Conservation (phyloP, 64 coral and sea anemone species). For the Montipora foliosa region DNA sequence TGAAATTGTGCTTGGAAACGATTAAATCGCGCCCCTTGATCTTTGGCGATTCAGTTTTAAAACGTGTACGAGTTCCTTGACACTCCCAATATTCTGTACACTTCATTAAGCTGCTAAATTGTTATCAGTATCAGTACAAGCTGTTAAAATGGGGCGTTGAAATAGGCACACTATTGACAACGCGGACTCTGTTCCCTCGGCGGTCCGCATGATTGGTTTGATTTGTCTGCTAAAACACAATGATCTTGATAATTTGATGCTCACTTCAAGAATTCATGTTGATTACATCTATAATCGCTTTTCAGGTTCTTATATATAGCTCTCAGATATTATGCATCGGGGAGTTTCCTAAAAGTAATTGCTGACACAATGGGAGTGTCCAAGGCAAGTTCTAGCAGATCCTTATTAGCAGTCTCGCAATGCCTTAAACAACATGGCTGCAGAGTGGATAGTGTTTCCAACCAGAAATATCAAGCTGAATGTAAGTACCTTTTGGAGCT, state of each 20-base stretch:
- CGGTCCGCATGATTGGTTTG: no score
- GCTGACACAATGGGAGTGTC: constrained; percentile 33
- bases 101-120: no score
- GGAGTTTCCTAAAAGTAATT: constrained; percentile 44
- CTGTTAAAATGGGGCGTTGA: no score
- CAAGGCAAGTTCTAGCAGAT: constrained; percentile 8
- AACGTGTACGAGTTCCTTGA: no score
- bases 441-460: constrained; percentile 27
- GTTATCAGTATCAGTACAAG: neutral
- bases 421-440: neutral
- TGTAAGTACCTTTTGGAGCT: constrained; percentile 41
- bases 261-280: neutral
- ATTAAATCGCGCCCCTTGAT: no score
- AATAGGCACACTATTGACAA: neutral
- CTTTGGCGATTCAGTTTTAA: no score
- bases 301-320: constrained; percentile 27
- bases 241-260: neutral
- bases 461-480: constrained; percentile 2
- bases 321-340: neutral
- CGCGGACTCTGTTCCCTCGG: no score
- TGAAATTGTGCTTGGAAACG: no score
- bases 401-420: neutral
- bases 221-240: neutral
- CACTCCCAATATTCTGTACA: no score
- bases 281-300: constrained; percentile 9